phyloP scores from a whole-genome alignment of 2,797 vertebrate genomes.

The Pangasius djambal region DNA sequence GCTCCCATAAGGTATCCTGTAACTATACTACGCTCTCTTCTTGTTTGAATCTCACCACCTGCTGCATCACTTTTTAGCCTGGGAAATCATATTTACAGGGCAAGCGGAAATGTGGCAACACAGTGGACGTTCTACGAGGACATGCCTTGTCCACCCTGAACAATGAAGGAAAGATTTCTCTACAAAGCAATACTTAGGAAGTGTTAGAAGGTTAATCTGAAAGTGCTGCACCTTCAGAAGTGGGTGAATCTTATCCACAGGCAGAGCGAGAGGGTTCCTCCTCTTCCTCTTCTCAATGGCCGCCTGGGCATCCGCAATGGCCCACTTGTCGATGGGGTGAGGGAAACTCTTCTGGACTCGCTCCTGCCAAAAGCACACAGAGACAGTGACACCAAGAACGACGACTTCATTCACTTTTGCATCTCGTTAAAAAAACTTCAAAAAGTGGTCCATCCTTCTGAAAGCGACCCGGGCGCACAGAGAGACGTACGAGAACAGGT shows the following conservation, averaged over 20 bases:
- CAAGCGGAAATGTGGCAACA: not conserved
- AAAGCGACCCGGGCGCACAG: not conserved
- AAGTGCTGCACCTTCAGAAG: slow-evolving; percentile 84
- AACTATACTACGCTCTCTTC: not conserved
- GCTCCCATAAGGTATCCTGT: not conserved
- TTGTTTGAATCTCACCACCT: not conserved
- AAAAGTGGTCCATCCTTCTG: not conserved
- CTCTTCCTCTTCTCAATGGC: slow-evolving; percentile 95
- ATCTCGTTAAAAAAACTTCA: not conserved
- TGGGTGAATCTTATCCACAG: slow-evolving; percentile 96
- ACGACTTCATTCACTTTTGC: not conserved
- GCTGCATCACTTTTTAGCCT: not conserved
- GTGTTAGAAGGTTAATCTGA: not conserved
- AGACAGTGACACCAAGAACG: not conserved
- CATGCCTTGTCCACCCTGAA: not conserved
- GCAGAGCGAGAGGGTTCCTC: slow-evolving; percentile 91
- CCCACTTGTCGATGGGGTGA: slow-evolving; percentile 97
- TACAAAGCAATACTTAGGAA: too few species aligned
- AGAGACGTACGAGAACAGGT: not conserved
- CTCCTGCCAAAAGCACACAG: slow-evolving; percentile 76
- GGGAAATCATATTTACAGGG: not conserved
- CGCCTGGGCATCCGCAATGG: slow-evolving; percentile 92
- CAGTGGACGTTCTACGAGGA: not conserved
- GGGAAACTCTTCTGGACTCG: slow-evolving; percentile 95
- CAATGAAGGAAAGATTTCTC: not conserved